Base-by-base conservation (phyloP, 1,140 invertebrate species). In the Drosophila albomicans region DNA sequence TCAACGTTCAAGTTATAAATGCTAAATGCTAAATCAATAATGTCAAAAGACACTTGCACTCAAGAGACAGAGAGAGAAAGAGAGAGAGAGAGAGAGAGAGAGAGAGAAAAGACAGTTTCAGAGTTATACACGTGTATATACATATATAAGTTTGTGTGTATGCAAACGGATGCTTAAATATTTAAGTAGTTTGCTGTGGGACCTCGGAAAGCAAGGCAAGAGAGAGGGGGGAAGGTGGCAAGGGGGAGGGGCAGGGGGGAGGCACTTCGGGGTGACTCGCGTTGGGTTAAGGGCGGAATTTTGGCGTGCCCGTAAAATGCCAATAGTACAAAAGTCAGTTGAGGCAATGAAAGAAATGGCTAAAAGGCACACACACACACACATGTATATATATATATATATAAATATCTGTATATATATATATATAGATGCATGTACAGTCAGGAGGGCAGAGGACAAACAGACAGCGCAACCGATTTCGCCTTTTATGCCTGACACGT, bases 1-100 rank as follows among this genome's bases (percentile, higher is more conserved):
- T 66, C 63, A 73, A 73, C 70, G 43, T 74, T 74, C 64, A 59
- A 46, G 46, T 54, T 66, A 74, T 74, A 61, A 70, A 70, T 64
- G 59, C 52, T 70, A 78, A 78, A 75, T 78, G 65, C 65, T 58
- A 78, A 78, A 78, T 78, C 76, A 78, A 78, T 78, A 75, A 78
- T 78, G 65, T 66, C 67, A 49, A 74, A 43, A 67, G 57, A 68
- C 32, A 74, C 30, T 38, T 8, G 35, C 20, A 25, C 20, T 25
- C 35, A 10, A 10, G 7, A 35, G 35, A 35, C 5, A 35, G 35
- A 35, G 35, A 8, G 35, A 35, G 6, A 35, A 5, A 35, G 35
- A 35, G 6, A 35, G 1, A 10, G 35, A 8, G 6, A n/a, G 1
- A 8, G 38, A 41, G 11, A 41, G 30, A 5, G 30, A 32, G 32